phyloP scores from a whole-genome alignment of 2,888 invertebrate species.

The Xestia ashworthii region DNA sequence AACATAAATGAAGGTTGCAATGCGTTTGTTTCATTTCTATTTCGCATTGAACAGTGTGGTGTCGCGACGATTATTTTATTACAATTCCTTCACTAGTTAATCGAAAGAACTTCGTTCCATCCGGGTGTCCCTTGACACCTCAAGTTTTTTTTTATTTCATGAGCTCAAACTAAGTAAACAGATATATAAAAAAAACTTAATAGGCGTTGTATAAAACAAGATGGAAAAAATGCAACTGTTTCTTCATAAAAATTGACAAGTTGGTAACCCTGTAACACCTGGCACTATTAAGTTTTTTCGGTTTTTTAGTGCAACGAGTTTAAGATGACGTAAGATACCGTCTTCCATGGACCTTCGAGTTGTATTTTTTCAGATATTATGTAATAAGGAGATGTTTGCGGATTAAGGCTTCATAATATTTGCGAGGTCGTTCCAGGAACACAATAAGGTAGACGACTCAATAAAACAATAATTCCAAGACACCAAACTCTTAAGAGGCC shows the following conservation, averaged over 20 bases:
- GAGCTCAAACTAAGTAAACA: conserved; percentile 29
- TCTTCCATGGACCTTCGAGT: not conserved
- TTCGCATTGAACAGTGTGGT: no score
- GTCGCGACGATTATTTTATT: no score
- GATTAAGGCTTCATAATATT: not conserved
- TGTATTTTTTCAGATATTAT: not conserved
- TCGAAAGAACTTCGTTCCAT: no score
- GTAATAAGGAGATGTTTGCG: not conserved
- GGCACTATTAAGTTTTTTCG: conserved; percentile 11
- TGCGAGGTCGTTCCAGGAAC: not conserved
- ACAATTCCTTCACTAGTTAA: no score
- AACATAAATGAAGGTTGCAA: no score
- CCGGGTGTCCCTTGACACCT: no score
- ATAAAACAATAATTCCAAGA: no score
- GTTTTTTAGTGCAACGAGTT: not conserved
- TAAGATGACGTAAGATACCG: not conserved
- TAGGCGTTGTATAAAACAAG: conserved; percentile 26
- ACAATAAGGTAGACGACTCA: not conserved
- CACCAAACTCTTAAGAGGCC: no score
- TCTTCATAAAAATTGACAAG: conserved; percentile 40
- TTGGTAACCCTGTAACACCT: conserved; percentile 16
- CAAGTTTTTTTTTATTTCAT: conserved; percentile 32
- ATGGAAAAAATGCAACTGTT: conserved; percentile 39
- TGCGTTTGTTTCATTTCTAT: no score
- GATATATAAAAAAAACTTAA: conserved; percentile 26